Evolutionary conservation across 2,797 vertebrate species (phyloP).

Genomic region (Acanthopagrus latus): DNA sequence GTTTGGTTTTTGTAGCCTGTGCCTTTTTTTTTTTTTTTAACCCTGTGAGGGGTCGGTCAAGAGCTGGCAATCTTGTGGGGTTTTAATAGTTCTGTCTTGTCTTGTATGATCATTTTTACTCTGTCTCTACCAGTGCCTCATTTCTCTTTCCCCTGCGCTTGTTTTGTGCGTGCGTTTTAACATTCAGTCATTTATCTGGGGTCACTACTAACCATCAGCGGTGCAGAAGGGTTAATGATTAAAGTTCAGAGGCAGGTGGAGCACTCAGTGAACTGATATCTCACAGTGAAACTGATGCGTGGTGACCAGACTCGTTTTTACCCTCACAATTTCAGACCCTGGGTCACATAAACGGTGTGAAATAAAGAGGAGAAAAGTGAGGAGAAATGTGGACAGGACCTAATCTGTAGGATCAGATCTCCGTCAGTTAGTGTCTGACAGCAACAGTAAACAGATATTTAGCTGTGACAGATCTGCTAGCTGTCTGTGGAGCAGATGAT

Average conservation of each 20-base stretch:
- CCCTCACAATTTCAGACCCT: not conserved
- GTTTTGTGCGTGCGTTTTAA: constrained; percentile 7
- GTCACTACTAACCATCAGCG: constrained; percentile 27
- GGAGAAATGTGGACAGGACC: not conserved
- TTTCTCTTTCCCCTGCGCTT: not conserved
- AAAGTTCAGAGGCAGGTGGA: constrained; percentile 23
- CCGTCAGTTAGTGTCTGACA: constrained; percentile 15
- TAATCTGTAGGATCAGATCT: constrained; percentile 8
- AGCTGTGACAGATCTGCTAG: constrained; percentile 38
- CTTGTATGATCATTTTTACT: not conserved
- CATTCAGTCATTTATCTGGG: constrained; percentile 63
- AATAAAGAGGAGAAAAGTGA: not conserved
- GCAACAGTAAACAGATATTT: constrained; percentile 22
- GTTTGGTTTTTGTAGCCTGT: not conserved
- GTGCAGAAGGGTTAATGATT: constrained; percentile 70
- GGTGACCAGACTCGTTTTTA: not conserved
- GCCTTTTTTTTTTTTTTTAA: not conserved
- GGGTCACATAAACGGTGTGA: not conserved
- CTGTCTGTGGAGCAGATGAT: constrained; percentile 46
- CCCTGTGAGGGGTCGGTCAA: not conserved
- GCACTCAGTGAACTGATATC: constrained; percentile 7
- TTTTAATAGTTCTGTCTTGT: not conserved
- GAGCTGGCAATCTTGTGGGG: not conserved
- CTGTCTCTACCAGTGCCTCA: not conserved
- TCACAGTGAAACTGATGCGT: not conserved